Evolutionary conservation across 1,140 invertebrate species (phyloP), one percentile per base, ranked within the genome.

Genomic region (Musca domestica): DNA sequence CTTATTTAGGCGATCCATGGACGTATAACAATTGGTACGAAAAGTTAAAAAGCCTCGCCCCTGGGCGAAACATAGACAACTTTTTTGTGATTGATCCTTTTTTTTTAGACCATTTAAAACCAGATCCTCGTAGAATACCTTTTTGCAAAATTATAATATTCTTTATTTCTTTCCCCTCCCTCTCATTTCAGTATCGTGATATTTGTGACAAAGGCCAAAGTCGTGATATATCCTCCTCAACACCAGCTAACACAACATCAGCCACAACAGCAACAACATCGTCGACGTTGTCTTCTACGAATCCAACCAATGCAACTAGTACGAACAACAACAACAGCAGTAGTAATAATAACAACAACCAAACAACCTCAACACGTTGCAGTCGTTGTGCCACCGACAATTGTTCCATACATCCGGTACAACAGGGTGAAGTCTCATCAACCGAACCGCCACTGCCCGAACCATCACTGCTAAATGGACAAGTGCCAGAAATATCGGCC

Each of bases 381-480:
- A 83, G 83, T 14, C 74, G 84, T 69, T 83, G 83, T 70, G 81
- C 81, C 66, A 75, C 78, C 27, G 83, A 82, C 76, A 83, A 83
- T 77, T 84, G 82, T 78, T 83, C 78, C 71, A 75, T 88, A 82
- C 90, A 92, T 85, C 92, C 91, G 70, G 92, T 97, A 70, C 95
- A 97, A 85, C 94, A 95, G 81, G 95, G 94, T 72, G 94, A 97
- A 86, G 94, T 98, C 48, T 90, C 90, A 73, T 93, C 92, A 70
- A 92, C 91, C 20, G 88, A 91, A 82, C 91, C 90, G 69, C 88
- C 88, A 22, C 69, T 77, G 27, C 76, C 80, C 6, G 80, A 82
- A 58, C 72, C 80, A 58, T 80, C 78, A 34, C 63, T 80, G 6
- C 68, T 80, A 0, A 76, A 81, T 41, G 80, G 80, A 84, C 88